Evolutionary conservation across 2,888 invertebrate genomes (phyloP).

Genomic region (Melanotus villosus): DNA sequence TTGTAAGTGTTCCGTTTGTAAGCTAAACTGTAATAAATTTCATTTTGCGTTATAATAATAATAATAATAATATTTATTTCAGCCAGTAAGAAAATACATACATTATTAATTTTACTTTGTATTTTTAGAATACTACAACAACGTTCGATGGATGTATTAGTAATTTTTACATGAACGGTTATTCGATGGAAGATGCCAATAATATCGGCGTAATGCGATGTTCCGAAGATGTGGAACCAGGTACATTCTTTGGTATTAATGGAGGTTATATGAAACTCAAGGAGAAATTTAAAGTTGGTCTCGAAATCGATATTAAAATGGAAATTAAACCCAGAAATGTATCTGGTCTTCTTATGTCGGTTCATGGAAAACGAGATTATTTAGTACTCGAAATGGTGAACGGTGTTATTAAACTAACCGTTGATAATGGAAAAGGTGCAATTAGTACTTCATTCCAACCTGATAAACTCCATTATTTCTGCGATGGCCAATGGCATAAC

Average conservation of each 20-base stretch:
- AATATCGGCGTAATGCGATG: constrained; percentile 82
- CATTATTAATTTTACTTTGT: constrained; percentile 23
- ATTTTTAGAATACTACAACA: constrained; percentile 67
- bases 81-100: too few relatives aligned
- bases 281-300: constrained; percentile 85
- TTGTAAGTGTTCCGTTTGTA: too few relatives aligned
- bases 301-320: constrained; percentile 83
- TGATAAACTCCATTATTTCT: constrained; percentile 79
- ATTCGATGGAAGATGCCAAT: constrained; percentile 75
- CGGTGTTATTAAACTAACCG: constrained; percentile 86
- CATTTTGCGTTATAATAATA: too few relatives aligned
- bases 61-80: too few relatives aligned
- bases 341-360: constrained; percentile 88
- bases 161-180: constrained; percentile 80
- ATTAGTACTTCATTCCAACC: constrained; percentile 82
- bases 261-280: constrained; percentile 81
- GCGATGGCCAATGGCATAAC: constrained; percentile 96
- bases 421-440: constrained; percentile 87
- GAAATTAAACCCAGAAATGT: constrained; percentile 89
- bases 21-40: too few relatives aligned
- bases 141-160: constrained; percentile 90
- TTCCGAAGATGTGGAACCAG: constrained; percentile 82
- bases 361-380: constrained; percentile 87
- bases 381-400: constrained; percentile 90
- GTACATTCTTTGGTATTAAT: constrained; percentile 87